These are phyloP conservation scores for Micromussa lordhowensis DNA, from an alignment of 92 coral and sea anemone species.

Conservation along the genomic window DNA sequence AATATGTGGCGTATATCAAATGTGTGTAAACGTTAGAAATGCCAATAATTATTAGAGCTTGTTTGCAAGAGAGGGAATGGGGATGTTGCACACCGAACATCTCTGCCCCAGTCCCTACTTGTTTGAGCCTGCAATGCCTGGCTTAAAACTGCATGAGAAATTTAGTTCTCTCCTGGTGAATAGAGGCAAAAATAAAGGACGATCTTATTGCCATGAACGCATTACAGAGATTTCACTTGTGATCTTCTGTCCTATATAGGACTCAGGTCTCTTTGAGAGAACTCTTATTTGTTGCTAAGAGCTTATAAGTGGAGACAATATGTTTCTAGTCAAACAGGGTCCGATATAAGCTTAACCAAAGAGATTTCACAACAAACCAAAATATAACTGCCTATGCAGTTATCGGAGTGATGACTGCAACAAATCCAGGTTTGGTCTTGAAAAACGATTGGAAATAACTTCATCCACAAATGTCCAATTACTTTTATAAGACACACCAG, in stretches of 20 bases:
- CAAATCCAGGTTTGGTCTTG: not conserved
- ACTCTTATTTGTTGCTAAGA: too few relatives aligned
- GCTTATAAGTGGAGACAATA: not conserved
- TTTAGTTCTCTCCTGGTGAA: not conserved
- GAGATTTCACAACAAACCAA: not conserved
- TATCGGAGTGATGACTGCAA: not conserved
- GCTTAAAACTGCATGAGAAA: not conserved
- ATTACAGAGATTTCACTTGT: not conserved
- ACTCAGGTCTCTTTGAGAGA: not conserved
- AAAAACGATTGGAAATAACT: not conserved
- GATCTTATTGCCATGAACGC: not conserved
- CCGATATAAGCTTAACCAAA: not conserved
- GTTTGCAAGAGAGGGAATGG: not conserved
- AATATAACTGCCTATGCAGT: not conserved
- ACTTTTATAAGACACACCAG: too few relatives aligned
- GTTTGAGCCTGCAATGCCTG: not conserved
- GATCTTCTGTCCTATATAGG: not conserved
- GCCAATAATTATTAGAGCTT: slow-evolving; percentile 17
- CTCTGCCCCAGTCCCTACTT: not conserved
- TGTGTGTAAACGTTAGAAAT: slow-evolving; percentile 35
- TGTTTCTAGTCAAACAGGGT: not conserved
- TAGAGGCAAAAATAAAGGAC: not conserved
- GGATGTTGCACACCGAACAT: not conserved
- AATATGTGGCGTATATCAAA: slow-evolving; percentile 34
- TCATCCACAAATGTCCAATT: too few relatives aligned